Percentiles rank a stretch among this genome's conserved stretches.
phyloP scores from a whole-genome alignment of 2,113 vertebrate genomes.

The Paratilapia polleni region DNA sequence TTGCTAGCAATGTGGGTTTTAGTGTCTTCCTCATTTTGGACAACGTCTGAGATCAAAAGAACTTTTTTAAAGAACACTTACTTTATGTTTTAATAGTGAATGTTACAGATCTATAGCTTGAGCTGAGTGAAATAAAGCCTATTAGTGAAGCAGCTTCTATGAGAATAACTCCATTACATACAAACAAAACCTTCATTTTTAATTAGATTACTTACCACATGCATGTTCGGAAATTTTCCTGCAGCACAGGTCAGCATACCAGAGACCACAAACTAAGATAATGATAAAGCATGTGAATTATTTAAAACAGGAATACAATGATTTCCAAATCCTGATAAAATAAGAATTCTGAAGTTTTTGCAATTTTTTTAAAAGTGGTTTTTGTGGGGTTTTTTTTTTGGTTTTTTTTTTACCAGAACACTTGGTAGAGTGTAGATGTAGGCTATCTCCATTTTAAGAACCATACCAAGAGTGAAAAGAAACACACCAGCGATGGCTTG shows the following conservation, averaged over 20 bases:
- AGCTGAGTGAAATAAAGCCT: too few relatives aligned
- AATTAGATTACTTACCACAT: conserved; percentile 63
- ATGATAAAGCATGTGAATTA: neutral
- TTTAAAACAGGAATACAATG: neutral
- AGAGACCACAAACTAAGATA: conserved; percentile 69
- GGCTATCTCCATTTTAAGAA: rapidly evolving
- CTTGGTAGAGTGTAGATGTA: conserved; percentile 22
- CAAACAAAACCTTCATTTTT: neutral
- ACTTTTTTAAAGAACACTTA: neutral
- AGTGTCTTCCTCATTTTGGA: neutral
- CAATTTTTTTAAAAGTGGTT: neutral
- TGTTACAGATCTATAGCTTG: neutral
- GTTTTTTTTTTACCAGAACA: conserved; percentile 66
- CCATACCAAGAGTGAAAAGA: conserved; percentile 56
- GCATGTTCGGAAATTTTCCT: conserved; percentile 71
- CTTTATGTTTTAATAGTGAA: neutral
- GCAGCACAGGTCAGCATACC: conserved; percentile 73
- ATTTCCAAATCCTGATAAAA: neutral
- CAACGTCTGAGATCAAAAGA: neutral
- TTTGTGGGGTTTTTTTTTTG: too few relatives aligned
- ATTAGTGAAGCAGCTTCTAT: neutral
- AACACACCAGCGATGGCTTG: conserved; percentile 72
- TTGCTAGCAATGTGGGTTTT: neutral
- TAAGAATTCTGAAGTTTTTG: neutral
- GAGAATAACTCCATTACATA: neutral